Conservation (phyloP, 2,888 invertebrate genomes). For the Drosophila paramelanica region DNA sequence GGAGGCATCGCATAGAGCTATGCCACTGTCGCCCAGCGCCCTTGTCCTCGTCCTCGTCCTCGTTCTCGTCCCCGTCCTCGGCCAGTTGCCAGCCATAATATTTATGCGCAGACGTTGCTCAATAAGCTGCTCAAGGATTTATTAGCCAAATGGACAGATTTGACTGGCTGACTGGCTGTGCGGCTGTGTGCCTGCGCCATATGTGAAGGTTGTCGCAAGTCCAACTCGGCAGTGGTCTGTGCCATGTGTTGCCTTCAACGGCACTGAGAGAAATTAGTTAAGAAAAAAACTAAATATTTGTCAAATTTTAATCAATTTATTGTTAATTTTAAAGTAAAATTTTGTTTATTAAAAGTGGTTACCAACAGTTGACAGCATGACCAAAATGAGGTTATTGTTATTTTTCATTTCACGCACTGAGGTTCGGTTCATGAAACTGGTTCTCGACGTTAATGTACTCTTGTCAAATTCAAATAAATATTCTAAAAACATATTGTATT, state of each 20-base stretch:
- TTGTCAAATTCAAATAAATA: too few species aligned
- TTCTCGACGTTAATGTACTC: too few species aligned
- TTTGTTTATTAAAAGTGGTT: too few species aligned
- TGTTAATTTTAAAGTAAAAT: too few species aligned
- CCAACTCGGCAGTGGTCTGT: constrained; percentile 15
- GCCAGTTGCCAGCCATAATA: constrained; percentile 73
- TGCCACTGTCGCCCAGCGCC: constrained; percentile 25
- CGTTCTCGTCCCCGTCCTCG: constrained; percentile 28
- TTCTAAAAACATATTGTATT: too few species aligned
- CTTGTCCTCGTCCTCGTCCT: constrained; percentile 29
- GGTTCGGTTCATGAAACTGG: too few species aligned
- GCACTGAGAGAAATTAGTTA: constrained; percentile 57
- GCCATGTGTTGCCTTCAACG: constrained; percentile 32
- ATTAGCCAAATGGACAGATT: constrained; percentile 85
- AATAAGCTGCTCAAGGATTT: constrained; percentile 85
- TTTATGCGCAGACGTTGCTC: constrained; percentile 81
- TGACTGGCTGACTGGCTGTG: constrained; percentile 79
- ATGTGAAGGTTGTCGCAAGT: constrained; percentile 58
- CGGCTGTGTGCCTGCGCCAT: constrained; percentile 49
- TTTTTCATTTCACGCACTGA: too few species aligned
- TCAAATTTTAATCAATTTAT: too few species aligned
- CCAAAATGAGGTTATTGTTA: too few species aligned
- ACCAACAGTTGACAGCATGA: too few species aligned
- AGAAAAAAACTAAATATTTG: neutral
- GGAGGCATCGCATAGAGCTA: constrained; percentile 31